Conservation (phyloP, 2,113 vertebrate species). For the Pituophis catenifer region DNA sequence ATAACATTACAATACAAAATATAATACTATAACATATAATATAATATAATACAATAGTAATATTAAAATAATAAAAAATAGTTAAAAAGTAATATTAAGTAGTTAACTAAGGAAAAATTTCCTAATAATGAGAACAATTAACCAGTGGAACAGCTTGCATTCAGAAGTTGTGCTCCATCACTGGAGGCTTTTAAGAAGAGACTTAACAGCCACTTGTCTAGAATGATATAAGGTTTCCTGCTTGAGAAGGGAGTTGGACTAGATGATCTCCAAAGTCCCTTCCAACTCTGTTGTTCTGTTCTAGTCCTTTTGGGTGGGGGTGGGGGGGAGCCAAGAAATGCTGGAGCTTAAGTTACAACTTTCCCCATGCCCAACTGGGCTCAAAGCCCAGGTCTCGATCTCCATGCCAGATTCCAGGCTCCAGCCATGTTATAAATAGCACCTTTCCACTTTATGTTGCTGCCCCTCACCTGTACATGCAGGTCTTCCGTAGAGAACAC, state of each 20-base stretch:
- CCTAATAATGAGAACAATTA: neutral
- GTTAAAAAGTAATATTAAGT: neutral
- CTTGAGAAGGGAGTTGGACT: neutral
- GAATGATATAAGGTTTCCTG: neutral
- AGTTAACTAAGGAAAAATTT: neutral
- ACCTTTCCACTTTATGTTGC: neutral
- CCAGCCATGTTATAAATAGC: neutral
- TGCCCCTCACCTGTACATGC: constrained; percentile 84
- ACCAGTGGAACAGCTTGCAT: neutral
- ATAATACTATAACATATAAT: too few species aligned
- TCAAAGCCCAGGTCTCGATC: neutral
- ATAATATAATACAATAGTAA: neutral
- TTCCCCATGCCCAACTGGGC: neutral
- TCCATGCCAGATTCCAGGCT: neutral
- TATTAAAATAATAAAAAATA: neutral
- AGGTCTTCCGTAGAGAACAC: constrained; percentile 88
- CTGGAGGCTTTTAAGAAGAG: neutral
- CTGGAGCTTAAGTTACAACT: neutral
- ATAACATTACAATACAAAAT: too few species aligned
- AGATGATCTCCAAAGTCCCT: neutral
- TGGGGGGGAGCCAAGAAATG: neutral
- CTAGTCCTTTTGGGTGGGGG: neutral
- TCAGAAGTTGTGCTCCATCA: neutral
- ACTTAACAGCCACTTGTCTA: neutral
- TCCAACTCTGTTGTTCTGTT: neutral